phyloP scores from a whole-genome alignment of 2,888 invertebrate species.

The Polymixis lichenea region DNA sequence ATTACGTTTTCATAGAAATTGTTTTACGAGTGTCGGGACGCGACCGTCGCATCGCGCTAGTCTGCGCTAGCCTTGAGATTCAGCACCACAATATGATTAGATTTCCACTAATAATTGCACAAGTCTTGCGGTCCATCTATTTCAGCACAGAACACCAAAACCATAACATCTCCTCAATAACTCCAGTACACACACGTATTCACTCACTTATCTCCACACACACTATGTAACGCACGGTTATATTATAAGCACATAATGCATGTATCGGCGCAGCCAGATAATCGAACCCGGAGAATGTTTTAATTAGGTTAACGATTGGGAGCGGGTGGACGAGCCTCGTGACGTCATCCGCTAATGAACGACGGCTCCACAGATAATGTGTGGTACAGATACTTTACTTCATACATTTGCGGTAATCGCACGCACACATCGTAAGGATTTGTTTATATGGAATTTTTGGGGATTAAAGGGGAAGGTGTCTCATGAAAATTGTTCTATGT shows the following conservation, averaged over 20 bases:
- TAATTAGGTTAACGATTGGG: conserved; percentile 83
- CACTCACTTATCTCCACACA: conserved; percentile 4
- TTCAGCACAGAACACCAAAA: conserved; percentile 7
- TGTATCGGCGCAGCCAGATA: conserved; percentile 66
- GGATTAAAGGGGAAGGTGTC: background rate
- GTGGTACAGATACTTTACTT: conserved; percentile 14
- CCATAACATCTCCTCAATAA: background rate
- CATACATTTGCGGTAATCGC: background rate
- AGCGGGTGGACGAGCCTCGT: conserved; percentile 44
- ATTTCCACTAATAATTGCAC: too few relatives aligned
- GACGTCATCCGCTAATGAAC: conserved; percentile 66
- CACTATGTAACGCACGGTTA: background rate
- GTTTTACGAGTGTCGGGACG: too few relatives aligned
- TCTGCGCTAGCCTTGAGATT: too few relatives aligned
- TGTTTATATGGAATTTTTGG: background rate
- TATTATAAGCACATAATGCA: conserved; percentile 51
- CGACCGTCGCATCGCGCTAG: too few relatives aligned
- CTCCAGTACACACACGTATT: conserved; percentile 16
- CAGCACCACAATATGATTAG: too few relatives aligned
- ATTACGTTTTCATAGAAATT: too few relatives aligned
- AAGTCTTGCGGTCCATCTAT: background rate
- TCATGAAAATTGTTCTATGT: background rate
- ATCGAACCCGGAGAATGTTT: conserved; percentile 79
- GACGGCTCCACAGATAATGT: conserved; percentile 46
- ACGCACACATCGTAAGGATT: conserved; percentile 15